A percentile compares a stretch with the other conserved stretches of the same genome.
These are phyloP conservation scores for Ephydatia muelleri DNA, from an alignment of 37 sponge, comb jelly and placozoan genomes.

Conservation along the genomic window DNA sequence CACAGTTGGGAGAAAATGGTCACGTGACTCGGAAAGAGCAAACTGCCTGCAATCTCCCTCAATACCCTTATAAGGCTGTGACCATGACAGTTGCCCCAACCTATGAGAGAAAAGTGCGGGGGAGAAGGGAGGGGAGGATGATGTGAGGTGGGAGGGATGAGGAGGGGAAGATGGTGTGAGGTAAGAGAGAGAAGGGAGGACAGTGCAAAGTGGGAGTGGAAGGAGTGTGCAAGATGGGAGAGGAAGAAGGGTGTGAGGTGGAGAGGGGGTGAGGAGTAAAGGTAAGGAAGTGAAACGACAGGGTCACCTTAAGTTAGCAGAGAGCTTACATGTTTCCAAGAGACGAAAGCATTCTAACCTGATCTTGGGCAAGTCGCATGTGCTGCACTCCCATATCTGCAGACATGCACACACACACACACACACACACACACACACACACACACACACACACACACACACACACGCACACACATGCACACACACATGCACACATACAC, in stretches of 20 bases:
- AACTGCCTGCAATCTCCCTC: not conserved
- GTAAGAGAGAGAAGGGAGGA: not conserved
- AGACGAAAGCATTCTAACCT: not conserved
- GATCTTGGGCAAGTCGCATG: not conserved
- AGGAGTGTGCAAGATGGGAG: not conserved
- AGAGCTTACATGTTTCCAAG: not conserved
- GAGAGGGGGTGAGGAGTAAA: not conserved
- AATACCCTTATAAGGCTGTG: not conserved
- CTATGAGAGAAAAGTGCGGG: not conserved
- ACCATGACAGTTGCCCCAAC: not conserved
- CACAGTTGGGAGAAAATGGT: not conserved
- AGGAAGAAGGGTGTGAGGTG: not conserved
- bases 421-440: constrained; percentile 31
- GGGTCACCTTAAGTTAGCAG: not conserved
- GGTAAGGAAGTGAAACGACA: not conserved
- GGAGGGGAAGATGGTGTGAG: not conserved
- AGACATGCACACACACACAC: too few species aligned
- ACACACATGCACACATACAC: constrained; percentile 21
- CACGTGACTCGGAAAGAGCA: not conserved
- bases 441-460: constrained; percentile 35
- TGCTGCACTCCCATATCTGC: not conserved
- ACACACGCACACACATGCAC: constrained; percentile 15
- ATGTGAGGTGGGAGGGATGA: not conserved
- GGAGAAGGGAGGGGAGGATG: not conserved
- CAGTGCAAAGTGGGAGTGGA: not conserved